These are phyloP conservation scores for Elegia similella DNA, from an alignment of 2,888 invertebrate species.

Conservation along the genomic window DNA sequence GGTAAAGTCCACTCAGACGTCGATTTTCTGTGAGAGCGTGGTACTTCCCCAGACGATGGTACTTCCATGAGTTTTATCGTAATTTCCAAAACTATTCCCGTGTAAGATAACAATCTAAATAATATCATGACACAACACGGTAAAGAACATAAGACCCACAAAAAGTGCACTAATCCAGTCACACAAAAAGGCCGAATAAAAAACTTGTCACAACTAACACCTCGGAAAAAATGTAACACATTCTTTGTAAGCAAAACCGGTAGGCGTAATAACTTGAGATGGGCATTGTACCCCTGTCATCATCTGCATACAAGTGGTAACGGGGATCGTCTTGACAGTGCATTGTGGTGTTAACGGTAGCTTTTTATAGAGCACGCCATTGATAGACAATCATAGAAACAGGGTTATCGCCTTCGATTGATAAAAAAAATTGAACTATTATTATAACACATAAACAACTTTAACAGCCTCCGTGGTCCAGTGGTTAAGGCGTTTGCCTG, in stretches of 20 bases:
- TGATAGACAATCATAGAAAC: slow-evolving; percentile 2
- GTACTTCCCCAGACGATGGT: too few relatives aligned
- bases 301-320: slow-evolving; percentile 50
- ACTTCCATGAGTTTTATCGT: too few relatives aligned
- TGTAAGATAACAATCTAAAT: not conserved
- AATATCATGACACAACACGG: not conserved
- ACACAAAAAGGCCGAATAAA: not conserved
- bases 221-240: slow-evolving; percentile 1
- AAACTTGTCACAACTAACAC: not conserved
- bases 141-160: not conserved
- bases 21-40: too few relatives aligned
- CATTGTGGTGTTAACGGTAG: slow-evolving; percentile 38
- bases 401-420: not conserved
- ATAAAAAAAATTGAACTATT: too few relatives aligned
- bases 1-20: too few relatives aligned
- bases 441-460: too few relatives aligned
- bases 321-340: slow-evolving; percentile 28
- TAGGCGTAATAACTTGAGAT: slow-evolving; percentile 23
- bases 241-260: slow-evolving; percentile 12
- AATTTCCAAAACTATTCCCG: too few relatives aligned
- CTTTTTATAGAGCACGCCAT: slow-evolving; percentile 27
- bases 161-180: not conserved
- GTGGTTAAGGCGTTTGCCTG: too few relatives aligned
- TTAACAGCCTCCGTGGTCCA: too few relatives aligned
- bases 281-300: slow-evolving; percentile 42